Conservation (phyloP, 1,140 invertebrate species). For the Penaeus vannamei region DNA sequence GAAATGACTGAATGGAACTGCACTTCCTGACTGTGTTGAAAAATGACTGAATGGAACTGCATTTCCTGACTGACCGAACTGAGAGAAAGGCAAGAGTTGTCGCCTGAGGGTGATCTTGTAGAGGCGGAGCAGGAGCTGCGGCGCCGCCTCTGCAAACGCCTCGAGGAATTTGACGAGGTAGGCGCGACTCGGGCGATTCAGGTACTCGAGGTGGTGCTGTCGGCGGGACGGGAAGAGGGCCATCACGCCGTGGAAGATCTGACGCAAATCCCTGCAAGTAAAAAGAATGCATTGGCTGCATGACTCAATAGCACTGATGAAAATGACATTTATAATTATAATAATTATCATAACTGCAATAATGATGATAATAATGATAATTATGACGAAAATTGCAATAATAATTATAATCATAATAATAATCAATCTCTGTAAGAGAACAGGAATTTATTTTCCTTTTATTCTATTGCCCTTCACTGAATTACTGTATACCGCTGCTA, state of each 20-base stretch:
- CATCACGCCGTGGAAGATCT: slow-evolving; percentile 52
- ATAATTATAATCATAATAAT: too few relatives aligned
- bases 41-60: background rate
- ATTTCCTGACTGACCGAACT: slow-evolving; percentile 33
- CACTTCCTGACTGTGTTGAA: background rate
- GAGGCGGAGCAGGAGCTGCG: slow-evolving; percentile 55
- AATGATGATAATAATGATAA: too few relatives aligned
- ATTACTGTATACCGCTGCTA: too few relatives aligned
- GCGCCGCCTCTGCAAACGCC: slow-evolving; percentile 62
- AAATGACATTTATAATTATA: too few relatives aligned
- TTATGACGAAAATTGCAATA: too few relatives aligned
- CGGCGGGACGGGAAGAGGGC: slow-evolving; percentile 22
- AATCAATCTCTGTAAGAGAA: too few relatives aligned
- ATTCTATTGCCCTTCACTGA: too few relatives aligned
- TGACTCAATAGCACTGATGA: too few relatives aligned
- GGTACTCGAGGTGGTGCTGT: slow-evolving; percentile 2
- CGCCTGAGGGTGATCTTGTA: slow-evolving; percentile 52
- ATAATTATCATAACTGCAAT: too few relatives aligned
- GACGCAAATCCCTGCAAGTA: slow-evolving; percentile 40
- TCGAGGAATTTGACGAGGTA: slow-evolving; percentile 62
- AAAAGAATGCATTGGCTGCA: background rate
- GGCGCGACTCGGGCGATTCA: slow-evolving; percentile 47
- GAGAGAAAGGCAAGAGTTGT: slow-evolving; percentile 45
- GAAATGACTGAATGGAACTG: background rate
- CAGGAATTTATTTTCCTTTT: too few relatives aligned